Evolutionary conservation across 2,797 vertebrate species (phyloP), one percentile per base, ranked within the genome.

Genomic region (Nyctibius grandis): DNA sequence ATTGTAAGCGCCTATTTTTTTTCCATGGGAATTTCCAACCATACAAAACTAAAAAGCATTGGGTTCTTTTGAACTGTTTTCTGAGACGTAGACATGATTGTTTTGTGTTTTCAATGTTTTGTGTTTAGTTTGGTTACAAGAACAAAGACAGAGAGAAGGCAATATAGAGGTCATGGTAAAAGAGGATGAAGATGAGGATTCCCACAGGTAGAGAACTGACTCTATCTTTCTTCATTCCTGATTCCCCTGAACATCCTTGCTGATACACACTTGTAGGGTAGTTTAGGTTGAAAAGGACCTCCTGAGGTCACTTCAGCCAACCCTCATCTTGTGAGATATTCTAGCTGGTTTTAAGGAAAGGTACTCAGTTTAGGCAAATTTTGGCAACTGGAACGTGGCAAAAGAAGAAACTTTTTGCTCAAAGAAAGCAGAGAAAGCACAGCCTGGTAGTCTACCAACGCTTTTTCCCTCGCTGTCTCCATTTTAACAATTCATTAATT

Each of bases 41-140:
- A 79, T 44, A 21, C 18, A 72, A 83, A 76, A 86, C 17, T 18
- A 69, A 89, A 80, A 92, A 63, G 15, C 19, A 59, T 8, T 22
- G 13, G 13, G 25, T 63, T 94, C n/a, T 85, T 95, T 64, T 76
- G 42, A 92, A 89, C 68, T 85, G 33, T 23, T 50, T 94, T 80
- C 64, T 93, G 74, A 95, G n/a, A 36, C 45, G 26, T 8, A 67
- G 38, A 77, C 26, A 16, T 10, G 19, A 56, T 81, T 85, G 22
- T 28, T 77, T 69, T 0, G 2, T 23, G 15, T 45, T 89, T 88
- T 75, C 36, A 48, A 20, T 54, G 34, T 40, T 95, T 79, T 61
- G 29, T 22, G 33, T 82, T 90, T 59, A 73, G 38, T 26, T 59
- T 54, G 36, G 28, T 59, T 63, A 56, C 22, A 64, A 45, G 64